Percentiles rank a stretch among this genome's conserved stretches.
These are phyloP conservation scores for Fregata magnificens DNA, from an alignment of 2,113 vertebrate species.

Conservation along the genomic window DNA sequence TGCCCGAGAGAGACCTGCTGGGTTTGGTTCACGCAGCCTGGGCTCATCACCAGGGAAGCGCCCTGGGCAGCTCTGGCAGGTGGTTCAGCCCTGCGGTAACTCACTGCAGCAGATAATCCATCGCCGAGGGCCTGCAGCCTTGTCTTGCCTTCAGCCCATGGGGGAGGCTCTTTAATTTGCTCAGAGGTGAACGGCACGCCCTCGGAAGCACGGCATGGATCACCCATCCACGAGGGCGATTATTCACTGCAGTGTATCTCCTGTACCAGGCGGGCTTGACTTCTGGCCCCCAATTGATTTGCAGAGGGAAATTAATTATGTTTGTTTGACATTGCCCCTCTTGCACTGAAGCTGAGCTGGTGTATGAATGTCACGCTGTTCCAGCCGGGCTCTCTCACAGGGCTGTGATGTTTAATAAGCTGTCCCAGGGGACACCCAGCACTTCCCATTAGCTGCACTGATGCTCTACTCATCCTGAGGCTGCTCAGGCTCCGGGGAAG, in stretches of 20 bases:
- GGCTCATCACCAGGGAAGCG: no score
- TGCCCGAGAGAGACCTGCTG: fast-evolving
- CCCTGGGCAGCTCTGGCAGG: neutral
- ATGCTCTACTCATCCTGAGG: fast-evolving
- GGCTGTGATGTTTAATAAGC: neutral
- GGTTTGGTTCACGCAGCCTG: fast-evolving
- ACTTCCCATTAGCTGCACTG: neutral
- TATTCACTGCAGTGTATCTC: neutral
- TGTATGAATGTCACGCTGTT: neutral
- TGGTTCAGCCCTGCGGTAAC: no score
- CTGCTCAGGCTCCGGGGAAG: neutral
- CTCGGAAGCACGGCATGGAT: fast-evolving
- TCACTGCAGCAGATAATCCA: neutral
- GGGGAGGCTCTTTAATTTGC: neutral
- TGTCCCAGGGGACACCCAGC: neutral
- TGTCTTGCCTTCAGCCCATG: neutral
- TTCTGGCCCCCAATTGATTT: conserved; percentile 37
- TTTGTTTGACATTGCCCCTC: conserved; percentile 28
- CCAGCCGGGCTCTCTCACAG: neutral
- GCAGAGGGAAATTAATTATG: conserved; percentile 9
- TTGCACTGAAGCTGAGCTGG: neutral
- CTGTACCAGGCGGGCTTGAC: neutral
- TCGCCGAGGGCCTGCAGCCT: fast-evolving
- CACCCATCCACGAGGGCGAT: neutral
- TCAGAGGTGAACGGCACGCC: neutral